Evolutionary conservation across 2,888 invertebrate species (phyloP), one percentile per base, ranked within the genome.

Genomic region (Scaptodrosophila latifasciaeformis): DNA sequence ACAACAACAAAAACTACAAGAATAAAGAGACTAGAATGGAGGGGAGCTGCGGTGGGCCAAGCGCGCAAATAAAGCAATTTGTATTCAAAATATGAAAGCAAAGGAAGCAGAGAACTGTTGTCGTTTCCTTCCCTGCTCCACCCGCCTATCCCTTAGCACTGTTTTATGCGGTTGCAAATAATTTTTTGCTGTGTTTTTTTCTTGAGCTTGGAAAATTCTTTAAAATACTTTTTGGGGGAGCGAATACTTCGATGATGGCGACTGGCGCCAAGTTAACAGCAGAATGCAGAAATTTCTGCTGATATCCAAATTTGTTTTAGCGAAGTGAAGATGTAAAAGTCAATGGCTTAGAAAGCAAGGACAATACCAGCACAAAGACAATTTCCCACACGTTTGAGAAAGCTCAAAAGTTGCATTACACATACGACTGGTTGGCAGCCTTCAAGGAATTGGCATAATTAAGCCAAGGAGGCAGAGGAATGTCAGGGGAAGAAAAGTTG

Each of bases 41-140:
- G 10, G 37, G 81, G 67, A 76, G 74, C 62, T 62, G 66, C 74
- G 69, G 77, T 65, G 49, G 34, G 51, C 30, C 21, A 46, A 46
- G 42, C 50, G 81, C 72, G 72, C 69, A 83, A 83, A 81, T 82
- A 82, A 85, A 85, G 85, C 82, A 85, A 85, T 85, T 85, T 85
- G 84, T 85, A 85, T 85, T 85, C 84, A 84, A 84, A 84, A 84
- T 84, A 84, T 83, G 83, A 83, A 84, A 78, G 77, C 78, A 79
- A 58, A 68, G 62, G 60, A 62, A 71, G 70, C 72, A 24, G 9
- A 18, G 40, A 43, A 13, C 27, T 24, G 4, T 24, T 7, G 3
- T 3, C 3, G 39, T 53, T 48, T 44, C 45, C 18, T 49, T 60
- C 53, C 49, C 49, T 51, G 35, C 43, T 40, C 48, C 19, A 35